Percentiles rank a stretch among this genome's conserved stretches.
These are phyloP conservation scores for Dolichomitus sp. DNA, from an alignment of 2,888 invertebrate species.

Conservation along the genomic window DNA sequence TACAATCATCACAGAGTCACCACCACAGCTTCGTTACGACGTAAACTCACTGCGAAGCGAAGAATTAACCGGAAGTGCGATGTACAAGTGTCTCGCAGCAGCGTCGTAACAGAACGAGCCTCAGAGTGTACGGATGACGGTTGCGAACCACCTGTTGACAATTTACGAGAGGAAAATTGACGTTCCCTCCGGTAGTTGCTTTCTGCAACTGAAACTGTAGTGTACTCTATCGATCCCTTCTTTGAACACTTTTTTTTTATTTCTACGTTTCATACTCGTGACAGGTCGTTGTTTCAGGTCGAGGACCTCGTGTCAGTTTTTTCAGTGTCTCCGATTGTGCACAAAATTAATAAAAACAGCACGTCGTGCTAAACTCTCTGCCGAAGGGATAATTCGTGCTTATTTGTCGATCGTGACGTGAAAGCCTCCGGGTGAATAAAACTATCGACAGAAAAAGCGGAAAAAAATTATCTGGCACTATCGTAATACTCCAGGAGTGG, in stretches of 20 bases:
- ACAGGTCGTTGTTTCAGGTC: not conserved
- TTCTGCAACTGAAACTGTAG: conserved; percentile 18
- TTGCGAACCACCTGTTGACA: conserved; percentile 83
- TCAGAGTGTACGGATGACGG: conserved; percentile 61
- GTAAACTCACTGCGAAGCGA: not conserved
- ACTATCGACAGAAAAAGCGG: conserved; percentile 4
- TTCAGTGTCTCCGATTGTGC: not conserved
- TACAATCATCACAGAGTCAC: not conserved
- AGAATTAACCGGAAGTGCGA: conserved; percentile 26
- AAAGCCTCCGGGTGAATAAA: not conserved
- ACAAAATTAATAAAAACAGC: not conserved
- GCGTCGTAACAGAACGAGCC: conserved; percentile 49
- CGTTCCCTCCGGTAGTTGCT: conserved; percentile 55
- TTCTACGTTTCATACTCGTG: not conserved
- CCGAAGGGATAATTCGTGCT: not conserved
- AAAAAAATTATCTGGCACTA: conserved; percentile 8
- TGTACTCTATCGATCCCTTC: conserved; percentile 13
- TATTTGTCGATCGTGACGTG: not conserved
- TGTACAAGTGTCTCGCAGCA: conserved; percentile 11
- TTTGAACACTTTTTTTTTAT: not conserved
- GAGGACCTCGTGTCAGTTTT: not conserved
- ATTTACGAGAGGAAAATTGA: conserved; percentile 79
- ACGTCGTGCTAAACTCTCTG: not conserved
- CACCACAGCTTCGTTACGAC: not conserved
- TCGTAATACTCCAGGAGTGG: conserved; percentile 33